A percentile compares a stretch with the other conserved stretches of the same genome.
Conservation (phyloP, 2,113 vertebrate species). For the Nerophis ophidion region DNA sequence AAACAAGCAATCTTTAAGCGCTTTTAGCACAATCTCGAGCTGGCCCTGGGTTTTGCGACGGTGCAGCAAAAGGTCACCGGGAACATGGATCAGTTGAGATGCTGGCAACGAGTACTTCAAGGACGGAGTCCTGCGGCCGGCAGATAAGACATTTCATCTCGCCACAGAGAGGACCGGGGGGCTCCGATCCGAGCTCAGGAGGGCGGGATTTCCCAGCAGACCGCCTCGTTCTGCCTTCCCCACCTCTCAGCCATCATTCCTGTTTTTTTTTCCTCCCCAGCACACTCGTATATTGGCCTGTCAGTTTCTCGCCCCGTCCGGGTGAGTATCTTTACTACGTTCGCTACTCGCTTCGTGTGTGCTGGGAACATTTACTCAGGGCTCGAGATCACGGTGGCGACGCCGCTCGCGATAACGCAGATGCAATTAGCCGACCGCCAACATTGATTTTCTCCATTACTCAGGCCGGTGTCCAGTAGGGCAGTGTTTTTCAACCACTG, state of each 20-base stretch:
- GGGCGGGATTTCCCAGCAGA: conserved; percentile 62
- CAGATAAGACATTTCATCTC: conserved; percentile 71
- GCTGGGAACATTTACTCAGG: background rate
- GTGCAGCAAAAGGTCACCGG: conserved; percentile 62
- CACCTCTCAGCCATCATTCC: conserved; percentile 31
- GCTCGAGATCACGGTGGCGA: too few relatives aligned
- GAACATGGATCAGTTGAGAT: conserved; percentile 60
- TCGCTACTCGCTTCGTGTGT: conserved; percentile 1
- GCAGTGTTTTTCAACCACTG: too few relatives aligned
- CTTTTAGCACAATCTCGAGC: conserved; percentile 49
- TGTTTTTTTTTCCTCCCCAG: conserved; percentile 18
- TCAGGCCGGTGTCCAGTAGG: too few relatives aligned
- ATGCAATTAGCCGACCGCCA: too few relatives aligned
- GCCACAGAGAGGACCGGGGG: conserved; percentile 44
- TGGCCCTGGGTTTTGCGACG: conserved; percentile 45
- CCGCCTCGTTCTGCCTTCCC: conserved; percentile 53
- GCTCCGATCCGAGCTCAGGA: conserved; percentile 51
- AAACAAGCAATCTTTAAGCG: conserved; percentile 30
- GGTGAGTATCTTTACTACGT: conserved; percentile 33
- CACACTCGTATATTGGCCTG: conserved; percentile 22
- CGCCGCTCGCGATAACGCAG: too few relatives aligned
- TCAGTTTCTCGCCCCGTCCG: conserved; percentile 29
- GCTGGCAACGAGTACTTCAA: conserved; percentile 57
- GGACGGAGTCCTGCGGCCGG: conserved; percentile 66
- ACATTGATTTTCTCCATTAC: too few relatives aligned